Evolutionary conservation across 2,113 vertebrate genomes (phyloP), one percentile per base, ranked within the genome.

Genomic region (Rhinogobius similis): DNA sequence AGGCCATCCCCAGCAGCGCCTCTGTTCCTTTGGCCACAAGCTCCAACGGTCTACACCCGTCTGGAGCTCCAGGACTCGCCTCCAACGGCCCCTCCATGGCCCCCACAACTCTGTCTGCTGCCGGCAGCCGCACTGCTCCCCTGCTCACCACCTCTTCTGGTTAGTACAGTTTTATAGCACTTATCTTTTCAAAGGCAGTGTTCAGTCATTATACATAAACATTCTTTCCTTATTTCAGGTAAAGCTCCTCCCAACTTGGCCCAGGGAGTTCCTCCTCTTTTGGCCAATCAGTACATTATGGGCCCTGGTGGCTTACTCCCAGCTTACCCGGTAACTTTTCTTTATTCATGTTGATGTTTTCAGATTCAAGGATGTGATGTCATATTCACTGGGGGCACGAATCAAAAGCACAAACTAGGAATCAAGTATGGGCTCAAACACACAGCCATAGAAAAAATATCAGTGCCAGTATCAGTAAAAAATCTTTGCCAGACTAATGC

Each of bases 231-330:
- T 76, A 0, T 65, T 43, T 53, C 52, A 99, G 97, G 96, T 86
- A 98, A 99, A 94, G 94, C 94, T 27, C 97, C 97, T 69, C 96
- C 97, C 50, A 98, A 98, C 77, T 87, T 98, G 76, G 94, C 96
- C 36, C 96, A 96, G 88, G 96, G 97, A 70, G 93, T 97, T 26
- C 96, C 96, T 0, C 97, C 97, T 29, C 90, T 99, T 68, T 91
- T 99, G 85, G 94, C 95, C 83, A 99, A 94, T 90, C 97, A 99
- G 93, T 99, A 98, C 91, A 96, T 98, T 87, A 94, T 99, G 93
- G 96, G 97, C 86, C 97, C 97, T 39, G 95, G 97, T 91, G 97
- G 97, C 80, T 93, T 98, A 77, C 95, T 99, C 50, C 96, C 97
- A 81, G 97, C 96, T 68, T 99, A 98, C 84, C 96, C 96, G 88